Conservation (phyloP, 2,797 vertebrate species). For the Ispidina lecontei region DNA sequence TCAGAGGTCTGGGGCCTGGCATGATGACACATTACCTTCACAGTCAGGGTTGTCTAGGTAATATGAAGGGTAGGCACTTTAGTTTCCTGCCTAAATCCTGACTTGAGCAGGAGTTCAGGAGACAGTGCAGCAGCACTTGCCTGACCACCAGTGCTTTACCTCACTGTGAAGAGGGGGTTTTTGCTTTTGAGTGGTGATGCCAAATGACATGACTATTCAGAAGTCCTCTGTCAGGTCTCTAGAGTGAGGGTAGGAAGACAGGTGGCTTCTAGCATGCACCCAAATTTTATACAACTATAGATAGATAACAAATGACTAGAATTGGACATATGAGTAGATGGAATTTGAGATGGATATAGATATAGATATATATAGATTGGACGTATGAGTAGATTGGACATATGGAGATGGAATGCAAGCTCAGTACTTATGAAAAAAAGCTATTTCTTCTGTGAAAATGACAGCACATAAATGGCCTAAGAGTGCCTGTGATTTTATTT, state of each 20-base stretch:
- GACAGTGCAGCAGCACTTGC: accelerated
- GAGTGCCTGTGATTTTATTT: background rate
- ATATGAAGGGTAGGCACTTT: background rate
- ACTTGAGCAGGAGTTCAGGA: background rate
- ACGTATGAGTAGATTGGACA: background rate
- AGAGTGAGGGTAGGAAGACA: background rate
- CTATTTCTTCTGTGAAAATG: background rate
- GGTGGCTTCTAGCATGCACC: background rate
- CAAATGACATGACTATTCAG: background rate
- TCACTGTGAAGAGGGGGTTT: background rate
- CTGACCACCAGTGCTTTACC: background rate
- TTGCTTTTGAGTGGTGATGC: background rate
- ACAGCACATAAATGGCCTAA: background rate
- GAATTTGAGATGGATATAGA: too few relatives aligned
- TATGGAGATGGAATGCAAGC: background rate
- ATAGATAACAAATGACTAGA: background rate
- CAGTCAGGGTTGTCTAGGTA: background rate
- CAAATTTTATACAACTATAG: background rate
- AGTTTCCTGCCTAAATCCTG: background rate
- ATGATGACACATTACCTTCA: background rate
- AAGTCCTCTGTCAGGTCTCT: background rate
- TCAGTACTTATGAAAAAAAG: background rate
- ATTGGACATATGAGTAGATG: background rate
- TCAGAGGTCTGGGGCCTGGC: background rate
- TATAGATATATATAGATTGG: background rate